Evolutionary conservation across 2,113 vertebrate genomes (phyloP).

Genomic region (Halcyon malimbica): DNA sequence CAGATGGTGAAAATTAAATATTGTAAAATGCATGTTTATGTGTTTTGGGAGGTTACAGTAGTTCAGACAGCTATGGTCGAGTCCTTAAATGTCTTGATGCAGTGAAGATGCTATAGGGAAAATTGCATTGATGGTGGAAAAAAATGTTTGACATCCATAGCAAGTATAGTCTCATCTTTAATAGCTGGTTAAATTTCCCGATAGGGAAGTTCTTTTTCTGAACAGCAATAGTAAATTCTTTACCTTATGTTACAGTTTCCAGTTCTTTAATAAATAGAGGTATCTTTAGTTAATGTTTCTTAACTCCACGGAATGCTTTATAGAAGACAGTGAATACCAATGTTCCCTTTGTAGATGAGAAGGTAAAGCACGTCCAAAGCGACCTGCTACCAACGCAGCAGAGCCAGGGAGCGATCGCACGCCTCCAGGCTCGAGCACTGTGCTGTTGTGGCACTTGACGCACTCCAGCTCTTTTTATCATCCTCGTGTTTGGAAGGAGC

Average conservation of each 20-base stretch:
- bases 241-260: neutral
- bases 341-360: neutral
- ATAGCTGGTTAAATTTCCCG: constrained; percentile 35
- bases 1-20: neutral
- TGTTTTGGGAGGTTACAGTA: neutral
- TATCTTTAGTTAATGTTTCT: neutral
- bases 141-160: constrained; percentile 26
- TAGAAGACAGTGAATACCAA: neutral
- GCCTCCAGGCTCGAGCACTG: neutral
- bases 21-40: neutral
- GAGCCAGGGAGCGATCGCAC: neutral
- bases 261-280: neutral
- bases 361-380: neutral
- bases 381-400: accelerated
- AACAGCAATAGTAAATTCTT: neutral
- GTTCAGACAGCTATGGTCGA: neutral
- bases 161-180: constrained; percentile 18
- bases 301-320: neutral
- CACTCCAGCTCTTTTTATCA: neutral
- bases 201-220: neutral
- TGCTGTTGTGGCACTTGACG: neutral
- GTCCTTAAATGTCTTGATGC: neutral
- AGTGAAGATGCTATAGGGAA: neutral
- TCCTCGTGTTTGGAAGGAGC: neutral
- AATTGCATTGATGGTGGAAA: neutral